Evolutionary conservation across 2,797 vertebrate genomes (phyloP).

Genomic region (Chelonia mydas): DNA sequence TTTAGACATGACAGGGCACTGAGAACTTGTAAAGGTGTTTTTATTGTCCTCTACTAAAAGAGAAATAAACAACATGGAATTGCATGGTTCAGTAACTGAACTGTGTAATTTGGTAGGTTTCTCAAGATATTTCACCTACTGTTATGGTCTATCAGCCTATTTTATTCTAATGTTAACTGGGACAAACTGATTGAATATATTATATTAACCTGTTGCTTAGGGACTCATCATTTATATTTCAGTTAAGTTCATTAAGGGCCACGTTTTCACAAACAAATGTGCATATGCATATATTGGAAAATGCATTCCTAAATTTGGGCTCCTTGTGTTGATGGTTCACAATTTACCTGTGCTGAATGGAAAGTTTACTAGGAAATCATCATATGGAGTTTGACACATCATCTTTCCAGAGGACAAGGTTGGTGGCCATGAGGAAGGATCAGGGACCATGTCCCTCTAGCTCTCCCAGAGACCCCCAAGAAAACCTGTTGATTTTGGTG

Average conservation of each 20-base stretch:
- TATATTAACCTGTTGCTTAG: not conserved
- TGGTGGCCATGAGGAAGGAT: not conserved
- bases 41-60: not conserved
- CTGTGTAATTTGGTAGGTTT: not conserved
- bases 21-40: not conserved
- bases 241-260: not conserved
- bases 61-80: not conserved
- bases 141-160: not conserved
- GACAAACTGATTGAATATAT: not conserved
- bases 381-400: not conserved
- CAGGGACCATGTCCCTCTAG: not conserved
- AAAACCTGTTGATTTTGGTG: not conserved
- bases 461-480: not conserved
- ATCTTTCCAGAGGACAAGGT: not conserved
- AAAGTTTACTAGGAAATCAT: not conserved
- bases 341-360: too few species aligned
- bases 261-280: not conserved
- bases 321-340: not conserved
- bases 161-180: not conserved
- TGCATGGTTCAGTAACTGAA: not conserved
- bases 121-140: not conserved
- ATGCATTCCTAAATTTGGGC: not conserved
- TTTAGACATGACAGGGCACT: not conserved
- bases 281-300: not conserved
- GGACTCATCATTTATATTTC: not conserved